These are phyloP conservation scores for Melanotaenia boesemani DNA, from an alignment of 2,797 vertebrate species.

Conservation along the genomic window DNA sequence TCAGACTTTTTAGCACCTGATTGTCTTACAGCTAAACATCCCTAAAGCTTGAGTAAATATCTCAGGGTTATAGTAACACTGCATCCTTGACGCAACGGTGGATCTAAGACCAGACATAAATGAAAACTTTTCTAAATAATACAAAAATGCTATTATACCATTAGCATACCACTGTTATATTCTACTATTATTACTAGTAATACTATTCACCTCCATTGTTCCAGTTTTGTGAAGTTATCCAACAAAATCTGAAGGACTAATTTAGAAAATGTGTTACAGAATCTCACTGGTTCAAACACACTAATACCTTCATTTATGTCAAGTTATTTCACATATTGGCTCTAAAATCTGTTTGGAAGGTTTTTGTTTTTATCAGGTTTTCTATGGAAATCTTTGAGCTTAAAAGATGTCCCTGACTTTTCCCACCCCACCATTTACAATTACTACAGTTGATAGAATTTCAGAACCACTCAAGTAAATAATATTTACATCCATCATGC, in stretches of 20 bases:
- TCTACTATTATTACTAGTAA: too few relatives aligned
- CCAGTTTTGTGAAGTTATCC: too few relatives aligned
- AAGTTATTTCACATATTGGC: not conserved
- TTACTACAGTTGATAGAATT: slow-evolving; percentile 15
- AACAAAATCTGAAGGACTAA: not conserved
- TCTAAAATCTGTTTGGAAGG: not conserved
- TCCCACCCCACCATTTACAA: not conserved
- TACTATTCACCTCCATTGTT: too few relatives aligned
- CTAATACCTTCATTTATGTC: not conserved
- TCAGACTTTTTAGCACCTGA: too few relatives aligned
- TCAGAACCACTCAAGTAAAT: slow-evolving; percentile 21
- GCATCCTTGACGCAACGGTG: not conserved
- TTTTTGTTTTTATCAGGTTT: too few relatives aligned
- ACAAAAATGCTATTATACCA: too few relatives aligned
- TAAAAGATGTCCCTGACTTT: slow-evolving; percentile 13
- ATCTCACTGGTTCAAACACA: not conserved
- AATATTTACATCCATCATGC: not conserved
- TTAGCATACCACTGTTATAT: too few relatives aligned
- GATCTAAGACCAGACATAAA: not conserved
- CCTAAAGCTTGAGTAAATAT: not conserved
- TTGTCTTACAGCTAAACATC: not conserved
- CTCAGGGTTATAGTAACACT: not conserved
- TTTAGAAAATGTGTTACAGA: not conserved
- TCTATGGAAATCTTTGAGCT: slow-evolving; percentile 5
- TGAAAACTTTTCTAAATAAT: not conserved